phyloP scores from a whole-genome alignment of 2,797 vertebrate species.

The Falco cherrug region DNA sequence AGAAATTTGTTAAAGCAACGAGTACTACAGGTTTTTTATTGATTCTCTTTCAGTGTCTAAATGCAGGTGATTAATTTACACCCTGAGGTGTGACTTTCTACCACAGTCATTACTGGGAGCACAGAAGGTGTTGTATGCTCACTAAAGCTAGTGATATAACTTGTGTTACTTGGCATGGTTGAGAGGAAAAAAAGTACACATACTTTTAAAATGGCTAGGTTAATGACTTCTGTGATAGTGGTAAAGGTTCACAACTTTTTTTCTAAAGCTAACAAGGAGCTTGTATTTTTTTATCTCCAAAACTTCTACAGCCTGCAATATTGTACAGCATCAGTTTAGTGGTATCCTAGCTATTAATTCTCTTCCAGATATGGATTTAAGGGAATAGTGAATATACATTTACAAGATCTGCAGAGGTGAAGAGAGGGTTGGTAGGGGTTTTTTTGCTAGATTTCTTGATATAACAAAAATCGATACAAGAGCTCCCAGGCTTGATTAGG shows the following conservation, averaged over 20 bases:
- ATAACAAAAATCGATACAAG: neutral
- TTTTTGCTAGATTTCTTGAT: neutral
- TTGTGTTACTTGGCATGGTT: neutral
- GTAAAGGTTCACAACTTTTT: neutral
- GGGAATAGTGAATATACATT: neutral
- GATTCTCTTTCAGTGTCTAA: conserved; percentile 6
- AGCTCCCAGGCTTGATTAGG: neutral
- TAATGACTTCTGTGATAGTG: neutral
- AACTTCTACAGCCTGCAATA: neutral
- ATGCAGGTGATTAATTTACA: conserved; percentile 17
- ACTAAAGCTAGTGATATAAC: neutral
- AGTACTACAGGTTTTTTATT: neutral
- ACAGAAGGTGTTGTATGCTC: neutral
- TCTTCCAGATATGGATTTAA: neutral
- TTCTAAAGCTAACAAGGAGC: neutral
- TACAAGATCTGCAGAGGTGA: neutral
- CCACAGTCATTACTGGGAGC: neutral
- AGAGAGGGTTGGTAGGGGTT: neutral
- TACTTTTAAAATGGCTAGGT: neutral
- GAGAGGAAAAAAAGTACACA: neutral
- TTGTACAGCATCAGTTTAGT: neutral
- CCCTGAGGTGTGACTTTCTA: neutral
- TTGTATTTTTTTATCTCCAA: neutral
- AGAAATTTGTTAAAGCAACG: neutral
- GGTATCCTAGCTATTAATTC: neutral